Base-by-base conservation (phyloP, 2,113 vertebrate species). In the Chelonoidis abingdonii region DNA sequence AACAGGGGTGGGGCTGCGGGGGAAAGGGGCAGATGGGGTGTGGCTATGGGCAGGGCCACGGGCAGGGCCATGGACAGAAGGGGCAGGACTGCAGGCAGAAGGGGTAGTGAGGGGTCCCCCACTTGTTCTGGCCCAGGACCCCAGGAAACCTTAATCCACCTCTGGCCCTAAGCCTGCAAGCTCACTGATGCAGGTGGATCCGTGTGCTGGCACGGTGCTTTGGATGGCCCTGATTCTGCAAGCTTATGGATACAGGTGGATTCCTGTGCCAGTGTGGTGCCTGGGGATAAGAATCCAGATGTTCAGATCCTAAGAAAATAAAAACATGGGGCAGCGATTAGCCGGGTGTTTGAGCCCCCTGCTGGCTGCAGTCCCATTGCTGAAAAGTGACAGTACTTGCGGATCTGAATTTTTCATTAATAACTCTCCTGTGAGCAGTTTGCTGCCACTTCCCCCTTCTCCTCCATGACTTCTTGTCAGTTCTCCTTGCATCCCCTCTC, bases 381-480 rank as follows among this genome's bases (percentile, higher is more conserved):
- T 85, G 76, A 81, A 44, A 53, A 38, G 29, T 56, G 50, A 10
- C 35, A 41, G 21, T 22, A 21, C 17, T 75, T 9, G 21, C 69
- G 8, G 1, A n/a, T 72, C n/a, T 38, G 17, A 41, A 75, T 38
- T 41, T 75, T 75, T 75, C 21, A 41, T 75, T 38, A 75, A 75
- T 14, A 80, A 52, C 21, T 69, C 49, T 81, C 86, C 84, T 0
- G 0, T 10, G 57, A 24, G 35, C 27, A 0, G 2, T 25, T 75
- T 47, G 44, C 57, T 49, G 49, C 49, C 49, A 13, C 14, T 35
- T 54, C 47, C 75, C 69, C 41, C 25, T 47, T 41, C 21, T 47
- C 29, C 29, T n/a, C 65, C 27, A 85, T 50, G 59, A 59, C 84
- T 27, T 72, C 44, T 35, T 53, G 47, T 83, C 62, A 22, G 10